These are phyloP conservation scores for Labia minor DNA, from an alignment of 2,888 invertebrate genomes.

Conservation along the genomic window DNA sequence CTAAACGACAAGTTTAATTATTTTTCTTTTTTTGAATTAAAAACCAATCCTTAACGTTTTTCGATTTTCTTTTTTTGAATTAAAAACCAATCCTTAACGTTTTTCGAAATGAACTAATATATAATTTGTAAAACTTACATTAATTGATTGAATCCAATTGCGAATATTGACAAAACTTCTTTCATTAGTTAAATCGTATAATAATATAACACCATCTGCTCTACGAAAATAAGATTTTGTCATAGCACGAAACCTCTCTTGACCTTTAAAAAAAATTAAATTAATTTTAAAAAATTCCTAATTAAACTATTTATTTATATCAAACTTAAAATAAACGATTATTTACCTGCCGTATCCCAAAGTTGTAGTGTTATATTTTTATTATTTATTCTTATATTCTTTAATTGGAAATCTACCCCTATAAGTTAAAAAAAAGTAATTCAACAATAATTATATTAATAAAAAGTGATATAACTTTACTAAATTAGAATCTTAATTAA, in stretches of 20 bases:
- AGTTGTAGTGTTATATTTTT: constrained; percentile 40
- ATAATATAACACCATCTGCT: constrained; percentile 48
- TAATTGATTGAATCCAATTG: constrained; percentile 47
- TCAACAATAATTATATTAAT: not conserved
- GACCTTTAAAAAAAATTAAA: constrained; percentile 29
- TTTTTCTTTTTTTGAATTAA: no score
- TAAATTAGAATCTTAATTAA: no score
- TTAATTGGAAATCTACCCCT: constrained; percentile 47
- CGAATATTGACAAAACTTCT: constrained; percentile 46
- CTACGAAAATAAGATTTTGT: constrained; percentile 50
- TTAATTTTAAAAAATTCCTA: not conserved
- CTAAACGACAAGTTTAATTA: no score
- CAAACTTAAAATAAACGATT: no score
- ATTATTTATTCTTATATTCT: constrained; percentile 43
- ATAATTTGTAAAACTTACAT: constrained; percentile 33
- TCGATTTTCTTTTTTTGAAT: no score
- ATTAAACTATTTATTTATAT: not conserved
- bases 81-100: no score
- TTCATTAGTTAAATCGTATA: constrained; percentile 49
- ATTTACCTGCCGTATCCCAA: constrained; percentile 49
- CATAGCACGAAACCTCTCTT: constrained; percentile 45
- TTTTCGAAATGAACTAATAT: no score
- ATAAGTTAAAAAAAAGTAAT: constrained; percentile 21
- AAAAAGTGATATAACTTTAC: no score
- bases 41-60: no score